These are phyloP conservation scores for Puffinus mauretanicus DNA, from an alignment of 2,113 vertebrate species.

Conservation along the genomic window DNA sequence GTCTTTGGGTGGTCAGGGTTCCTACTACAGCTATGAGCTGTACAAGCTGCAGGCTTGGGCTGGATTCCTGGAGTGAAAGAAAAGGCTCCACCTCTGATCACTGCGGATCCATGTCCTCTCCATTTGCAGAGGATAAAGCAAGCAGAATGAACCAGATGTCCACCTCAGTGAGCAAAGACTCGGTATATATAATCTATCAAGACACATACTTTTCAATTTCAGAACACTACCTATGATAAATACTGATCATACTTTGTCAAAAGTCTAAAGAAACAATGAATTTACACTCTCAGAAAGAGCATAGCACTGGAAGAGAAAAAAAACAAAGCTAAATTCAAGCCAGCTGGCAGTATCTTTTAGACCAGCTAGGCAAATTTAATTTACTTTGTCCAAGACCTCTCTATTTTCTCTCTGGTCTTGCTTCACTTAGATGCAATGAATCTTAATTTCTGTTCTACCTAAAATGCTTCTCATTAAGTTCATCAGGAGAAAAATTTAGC, in stretches of 20 bases:
- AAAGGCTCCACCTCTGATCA: background rate
- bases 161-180: background rate
- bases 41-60: background rate
- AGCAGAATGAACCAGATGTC: background rate
- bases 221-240: background rate
- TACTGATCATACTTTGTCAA: background rate
- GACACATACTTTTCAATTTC: background rate
- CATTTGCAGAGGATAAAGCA: background rate
- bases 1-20: background rate
- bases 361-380: slow-evolving; percentile 28
- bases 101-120: background rate
- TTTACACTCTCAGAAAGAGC: background rate
- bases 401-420: background rate
- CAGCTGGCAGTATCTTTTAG: background rate
- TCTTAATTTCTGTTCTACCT: slow-evolving; percentile 17
- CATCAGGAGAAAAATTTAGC: background rate
- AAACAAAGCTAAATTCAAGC: background rate
- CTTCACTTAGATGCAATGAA: slow-evolving; percentile 14
- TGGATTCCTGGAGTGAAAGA: background rate
- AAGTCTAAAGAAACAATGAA: background rate
- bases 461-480: slow-evolving; percentile 4
- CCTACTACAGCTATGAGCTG: background rate
- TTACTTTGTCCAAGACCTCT: background rate
- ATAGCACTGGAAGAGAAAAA: background rate
- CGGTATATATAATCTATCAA: background rate